Conservation (phyloP, 2,888 invertebrate species). For the Hypsopygia costalis region DNA sequence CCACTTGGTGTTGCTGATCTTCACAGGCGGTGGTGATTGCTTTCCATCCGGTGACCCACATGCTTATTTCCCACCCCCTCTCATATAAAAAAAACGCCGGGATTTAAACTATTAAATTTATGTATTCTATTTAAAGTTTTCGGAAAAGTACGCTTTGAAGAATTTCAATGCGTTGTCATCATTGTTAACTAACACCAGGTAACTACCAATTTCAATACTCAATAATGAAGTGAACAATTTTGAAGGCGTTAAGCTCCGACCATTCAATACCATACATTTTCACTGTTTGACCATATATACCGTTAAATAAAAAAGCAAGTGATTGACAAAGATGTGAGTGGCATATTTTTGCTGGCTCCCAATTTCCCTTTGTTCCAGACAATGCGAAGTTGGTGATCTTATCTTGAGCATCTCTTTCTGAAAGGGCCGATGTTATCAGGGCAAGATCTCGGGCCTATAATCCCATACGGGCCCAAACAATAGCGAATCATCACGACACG, state of each 20-base stretch:
- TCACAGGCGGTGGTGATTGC: no score
- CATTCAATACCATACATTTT: not conserved
- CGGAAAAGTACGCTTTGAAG: no score
- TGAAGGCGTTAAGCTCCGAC: conserved; percentile 1
- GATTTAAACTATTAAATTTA: no score
- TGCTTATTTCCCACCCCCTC: no score
- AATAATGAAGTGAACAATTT: not conserved
- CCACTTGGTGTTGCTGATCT: no score
- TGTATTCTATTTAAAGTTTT: no score
- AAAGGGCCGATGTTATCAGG: conserved; percentile 59
- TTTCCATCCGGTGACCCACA: no score
- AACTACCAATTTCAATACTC: not conserved
- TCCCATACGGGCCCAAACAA: conserved; percentile 57
- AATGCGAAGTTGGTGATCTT: conserved; percentile 50
- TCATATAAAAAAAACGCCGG: no score
- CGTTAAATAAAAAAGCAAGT: conserved; percentile 43
- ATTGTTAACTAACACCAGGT: conserved; percentile 10
- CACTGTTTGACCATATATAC: conserved; percentile 32
- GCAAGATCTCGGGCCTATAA: conserved; percentile 33
- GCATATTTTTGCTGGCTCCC: conserved; percentile 28
- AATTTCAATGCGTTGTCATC: not conserved
- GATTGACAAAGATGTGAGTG: conserved; percentile 21
- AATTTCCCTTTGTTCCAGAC: conserved; percentile 48
- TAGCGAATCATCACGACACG: conserved; percentile 52
- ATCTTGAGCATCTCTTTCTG: conserved; percentile 30